Conservation (phyloP, 2,888 invertebrate species). For the Mesoligia furuncula region DNA sequence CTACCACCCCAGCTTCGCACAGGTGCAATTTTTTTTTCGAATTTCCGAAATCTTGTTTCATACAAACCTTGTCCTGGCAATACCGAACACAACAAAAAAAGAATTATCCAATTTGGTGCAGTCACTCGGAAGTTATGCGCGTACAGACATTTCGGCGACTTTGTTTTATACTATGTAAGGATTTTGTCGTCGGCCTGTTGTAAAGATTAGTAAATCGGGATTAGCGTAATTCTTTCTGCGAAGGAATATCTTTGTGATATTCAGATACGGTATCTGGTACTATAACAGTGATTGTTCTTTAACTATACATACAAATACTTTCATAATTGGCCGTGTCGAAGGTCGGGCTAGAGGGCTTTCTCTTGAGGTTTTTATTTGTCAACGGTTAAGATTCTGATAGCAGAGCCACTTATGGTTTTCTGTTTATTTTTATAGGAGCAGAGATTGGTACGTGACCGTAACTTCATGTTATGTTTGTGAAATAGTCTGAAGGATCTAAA, state of each 20-base stretch:
- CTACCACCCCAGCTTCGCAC: too few species aligned
- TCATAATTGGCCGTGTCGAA: slow-evolving; percentile 47
- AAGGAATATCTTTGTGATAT: slow-evolving; percentile 34
- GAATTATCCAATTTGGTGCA: too few species aligned
- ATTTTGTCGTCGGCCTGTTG: slow-evolving; percentile 15
- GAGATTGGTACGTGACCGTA: slow-evolving; percentile 66
- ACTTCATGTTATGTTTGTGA: slow-evolving; percentile 60
- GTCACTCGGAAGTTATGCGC: too few species aligned
- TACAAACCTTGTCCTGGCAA: too few species aligned
- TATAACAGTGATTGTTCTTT: slow-evolving; percentile 43
- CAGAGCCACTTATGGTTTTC: slow-evolving; percentile 28
- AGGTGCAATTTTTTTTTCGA: too few species aligned
- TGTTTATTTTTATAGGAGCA: slow-evolving; percentile 43
- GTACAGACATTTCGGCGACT: too few species aligned
- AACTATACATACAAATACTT: slow-evolving; percentile 31
- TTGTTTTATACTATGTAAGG: too few species aligned
- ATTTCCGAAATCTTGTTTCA: too few species aligned
- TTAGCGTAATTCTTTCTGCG: slow-evolving; percentile 50
- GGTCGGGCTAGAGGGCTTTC: slow-evolving; percentile 48
- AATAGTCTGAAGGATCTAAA: slow-evolving; percentile 63
- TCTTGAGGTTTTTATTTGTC: slow-evolving; percentile 24
- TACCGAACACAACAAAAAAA: too few species aligned
- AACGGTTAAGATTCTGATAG: slow-evolving; percentile 24
- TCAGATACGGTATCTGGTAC: slow-evolving; percentile 53
- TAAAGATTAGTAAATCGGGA: slow-evolving; percentile 42